These are phyloP conservation scores for Chaunax sp. DNA, from an alignment of 2,797 vertebrate genomes.

Conservation along the genomic window DNA sequence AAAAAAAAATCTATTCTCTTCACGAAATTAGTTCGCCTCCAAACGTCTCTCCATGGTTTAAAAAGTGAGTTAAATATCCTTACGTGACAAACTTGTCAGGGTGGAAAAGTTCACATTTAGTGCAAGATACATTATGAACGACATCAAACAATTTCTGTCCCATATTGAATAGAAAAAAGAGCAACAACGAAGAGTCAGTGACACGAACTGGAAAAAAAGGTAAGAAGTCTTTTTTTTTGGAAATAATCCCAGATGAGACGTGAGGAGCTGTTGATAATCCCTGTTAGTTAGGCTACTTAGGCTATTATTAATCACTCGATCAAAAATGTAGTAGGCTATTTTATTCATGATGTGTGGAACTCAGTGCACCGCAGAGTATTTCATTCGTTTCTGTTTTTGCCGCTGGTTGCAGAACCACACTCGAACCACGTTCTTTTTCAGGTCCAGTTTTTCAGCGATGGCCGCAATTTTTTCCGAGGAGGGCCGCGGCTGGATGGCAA, in stretches of 20 bases:
- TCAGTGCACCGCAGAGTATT: constrained; percentile 93
- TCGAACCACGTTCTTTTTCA: constrained; percentile 95
- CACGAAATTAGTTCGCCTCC: background rate
- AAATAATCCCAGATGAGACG: constrained; percentile 66
- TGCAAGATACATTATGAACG: constrained; percentile 52
- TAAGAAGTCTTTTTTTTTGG: constrained; percentile 43
- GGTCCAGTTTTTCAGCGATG: constrained; percentile 93
- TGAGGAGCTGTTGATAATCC: constrained; percentile 72
- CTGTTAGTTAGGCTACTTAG: constrained; percentile 70
- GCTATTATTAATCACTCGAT: constrained; percentile 78
- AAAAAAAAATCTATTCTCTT: background rate
- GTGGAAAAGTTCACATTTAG: constrained; percentile 38
- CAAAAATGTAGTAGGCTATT: constrained; percentile 75
- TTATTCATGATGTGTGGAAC: constrained; percentile 66
- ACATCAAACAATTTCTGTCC: constrained; percentile 51
- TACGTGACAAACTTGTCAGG: constrained; percentile 60
- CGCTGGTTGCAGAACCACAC: constrained; percentile 97
- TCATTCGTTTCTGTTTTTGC: constrained; percentile 97
- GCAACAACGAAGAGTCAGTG: constrained; percentile 55
- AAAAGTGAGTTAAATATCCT: constrained; percentile 48
- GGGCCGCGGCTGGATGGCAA: constrained; percentile 93
- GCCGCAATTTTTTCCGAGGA: constrained; percentile 94
- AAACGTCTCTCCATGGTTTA: constrained; percentile 7
- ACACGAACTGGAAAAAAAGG: constrained; percentile 45
- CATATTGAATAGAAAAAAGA: constrained; percentile 46